Base-by-base conservation (phyloP, 2,113 vertebrate species). In the Oenanthe melanoleuca region DNA sequence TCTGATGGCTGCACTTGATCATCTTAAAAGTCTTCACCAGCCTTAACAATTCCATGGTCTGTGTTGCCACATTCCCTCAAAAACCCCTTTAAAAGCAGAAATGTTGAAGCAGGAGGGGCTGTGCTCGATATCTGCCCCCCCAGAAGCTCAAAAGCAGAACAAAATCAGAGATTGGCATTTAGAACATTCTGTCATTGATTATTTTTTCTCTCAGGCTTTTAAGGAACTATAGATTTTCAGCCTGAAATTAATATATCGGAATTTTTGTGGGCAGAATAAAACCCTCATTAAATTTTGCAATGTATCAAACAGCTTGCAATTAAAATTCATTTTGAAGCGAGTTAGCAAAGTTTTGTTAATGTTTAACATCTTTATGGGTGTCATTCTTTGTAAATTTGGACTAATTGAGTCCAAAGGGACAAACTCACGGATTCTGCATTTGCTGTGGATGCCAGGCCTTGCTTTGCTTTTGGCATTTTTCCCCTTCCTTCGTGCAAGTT, bases 351-450 rank as follows among this genome's bases (percentile, higher is more conserved):
- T 97, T 96, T 95, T 97, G 96, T 93, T 95, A 20, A 84, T 94
- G 94, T 88, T 96, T 96, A 97, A 92, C 97, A 95, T 96, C 75
- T 96, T 96, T 89, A 96, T 92, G 86, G 91, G 93, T 97, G 96
- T 95, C 75, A 63, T 93, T 97, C 92, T 91, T 77, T 65, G 81
- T 91, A 93, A 97, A 97, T 97, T 97, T 96, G 94, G 92, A 91
- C 97, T 98, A 98, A 98, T 98, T 98, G 97, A 98, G 96, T 98
- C 97, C 97, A 94, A 92, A 95, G 97, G 97, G 97, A 98, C 94
- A 83, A 93, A 95, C 44, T 95, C 94, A 95, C 73, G 91, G 90
- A 97, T 97, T 96, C 96, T 90, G 67, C 67, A 4, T 93, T 94
- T 61, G 84, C 63, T 84, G 92, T n/a, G 74, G 52, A 69, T 96